Evolutionary conservation across 2,113 vertebrate genomes (phyloP).

Genomic region (Scatophagus argus): DNA sequence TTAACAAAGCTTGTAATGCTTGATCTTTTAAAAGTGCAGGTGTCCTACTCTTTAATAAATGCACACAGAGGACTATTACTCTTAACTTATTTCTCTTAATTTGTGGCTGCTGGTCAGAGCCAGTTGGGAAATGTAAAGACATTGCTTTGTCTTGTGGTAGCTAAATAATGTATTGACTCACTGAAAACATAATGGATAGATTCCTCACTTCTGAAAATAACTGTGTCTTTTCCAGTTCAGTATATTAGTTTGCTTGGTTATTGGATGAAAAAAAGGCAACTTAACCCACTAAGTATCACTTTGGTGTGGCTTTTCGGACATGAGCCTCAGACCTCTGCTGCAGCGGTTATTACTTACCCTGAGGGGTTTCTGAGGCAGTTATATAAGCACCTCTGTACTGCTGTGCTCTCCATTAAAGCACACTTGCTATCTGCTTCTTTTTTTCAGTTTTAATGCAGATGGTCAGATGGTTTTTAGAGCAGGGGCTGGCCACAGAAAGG

Average conservation of each 20-base stretch:
- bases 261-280: background rate
- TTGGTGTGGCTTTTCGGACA: background rate
- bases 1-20: background rate
- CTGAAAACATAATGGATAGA: background rate
- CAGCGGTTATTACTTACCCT: conserved; percentile 52
- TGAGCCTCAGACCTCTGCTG: conserved; percentile 42
- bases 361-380: conserved; percentile 70
- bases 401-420: conserved; percentile 78
- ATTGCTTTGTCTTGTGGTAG: background rate
- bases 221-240: background rate
- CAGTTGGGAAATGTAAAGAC: background rate
- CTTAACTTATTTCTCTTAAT: background rate
- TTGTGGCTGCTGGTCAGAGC: background rate
- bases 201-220: background rate
- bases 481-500: conserved; percentile 62
- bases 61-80: background rate
- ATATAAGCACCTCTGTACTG: conserved; percentile 72
- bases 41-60: background rate
- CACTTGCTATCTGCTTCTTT: conserved; percentile 48
- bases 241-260: background rate
- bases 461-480: conserved; percentile 72
- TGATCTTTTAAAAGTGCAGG: conserved; percentile 2
- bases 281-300: background rate
- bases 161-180: background rate
- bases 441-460: conserved; percentile 64